Percentiles rank a stretch among this genome's conserved stretches.
Conservation (phyloP, 1,140 invertebrate species). For the Camponotus floridanus region DNA sequence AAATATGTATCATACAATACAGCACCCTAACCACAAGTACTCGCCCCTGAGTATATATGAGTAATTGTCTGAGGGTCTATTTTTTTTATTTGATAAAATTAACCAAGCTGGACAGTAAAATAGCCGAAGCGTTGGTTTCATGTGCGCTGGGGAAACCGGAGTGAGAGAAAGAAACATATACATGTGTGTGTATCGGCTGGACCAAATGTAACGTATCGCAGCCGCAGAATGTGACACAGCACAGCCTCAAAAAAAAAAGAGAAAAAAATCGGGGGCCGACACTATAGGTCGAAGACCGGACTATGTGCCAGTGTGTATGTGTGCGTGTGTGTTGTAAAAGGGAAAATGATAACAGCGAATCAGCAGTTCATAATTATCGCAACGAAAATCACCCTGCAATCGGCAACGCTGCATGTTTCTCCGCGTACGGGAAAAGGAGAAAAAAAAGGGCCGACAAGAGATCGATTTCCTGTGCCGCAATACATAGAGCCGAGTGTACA, state of each 20-base stretch:
- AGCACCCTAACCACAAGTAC: slow-evolving; percentile 67
- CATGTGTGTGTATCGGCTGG: slow-evolving; percentile 64
- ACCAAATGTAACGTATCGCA: slow-evolving; percentile 73
- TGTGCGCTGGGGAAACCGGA: slow-evolving; percentile 31
- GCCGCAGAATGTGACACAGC: slow-evolving; percentile 55
- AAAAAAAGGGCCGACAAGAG: slow-evolving; percentile 31
- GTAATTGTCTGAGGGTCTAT: slow-evolving; percentile 70
- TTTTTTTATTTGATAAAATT: slow-evolving; percentile 42
- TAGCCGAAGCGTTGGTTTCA: slow-evolving; percentile 55
- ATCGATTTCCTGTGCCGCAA: slow-evolving; percentile 57
- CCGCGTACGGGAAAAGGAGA: neutral
- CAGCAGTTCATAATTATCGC: slow-evolving; percentile 51
- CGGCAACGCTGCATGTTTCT: slow-evolving; percentile 44
- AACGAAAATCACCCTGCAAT: slow-evolving; percentile 36
- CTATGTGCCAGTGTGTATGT: slow-evolving; percentile 45
- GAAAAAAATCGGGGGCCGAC: slow-evolving; percentile 8
- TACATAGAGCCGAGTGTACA: slow-evolving; percentile 1
- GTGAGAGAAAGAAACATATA: slow-evolving; percentile 35
- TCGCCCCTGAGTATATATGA: slow-evolving; percentile 70
- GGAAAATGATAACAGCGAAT: slow-evolving; percentile 48
- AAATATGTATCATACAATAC: slow-evolving; percentile 49
- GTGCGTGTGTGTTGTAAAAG: neutral
- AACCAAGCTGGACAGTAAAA: slow-evolving; percentile 42
- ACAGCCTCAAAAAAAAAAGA: slow-evolving; percentile 32
- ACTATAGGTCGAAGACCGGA: slow-evolving; percentile 41